A percentile compares a stretch with the other conserved stretches of the same genome.
Conservation (phyloP, 2,797 vertebrate species). For the Rhinichthys osculus region DNA sequence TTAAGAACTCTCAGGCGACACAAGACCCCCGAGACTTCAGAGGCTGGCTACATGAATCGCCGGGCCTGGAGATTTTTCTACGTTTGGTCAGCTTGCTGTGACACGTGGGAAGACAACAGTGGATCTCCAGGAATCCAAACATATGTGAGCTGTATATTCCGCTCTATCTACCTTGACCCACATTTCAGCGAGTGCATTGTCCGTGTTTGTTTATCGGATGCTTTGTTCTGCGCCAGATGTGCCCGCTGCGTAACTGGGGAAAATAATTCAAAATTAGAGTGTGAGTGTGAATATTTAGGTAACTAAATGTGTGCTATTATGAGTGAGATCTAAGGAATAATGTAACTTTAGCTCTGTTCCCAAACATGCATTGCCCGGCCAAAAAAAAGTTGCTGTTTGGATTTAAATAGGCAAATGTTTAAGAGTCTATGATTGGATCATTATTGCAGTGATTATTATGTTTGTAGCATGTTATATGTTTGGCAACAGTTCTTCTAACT, state of each 20-base stretch:
- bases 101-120: constrained; percentile 62
- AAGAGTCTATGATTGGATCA: too few relatives aligned
- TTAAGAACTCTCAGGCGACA: constrained; percentile 68
- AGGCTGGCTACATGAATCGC: constrained; percentile 73
- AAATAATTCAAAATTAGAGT: constrained; percentile 42
- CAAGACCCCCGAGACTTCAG: constrained; percentile 68
- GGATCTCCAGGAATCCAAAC: constrained; percentile 64
- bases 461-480: too few relatives aligned
- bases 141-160: constrained; percentile 40
- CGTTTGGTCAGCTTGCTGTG: constrained; percentile 58
- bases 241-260: constrained; percentile 44
- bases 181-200: constrained; percentile 52
- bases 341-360: background rate
- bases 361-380: background rate
- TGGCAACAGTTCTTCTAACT: too few relatives aligned
- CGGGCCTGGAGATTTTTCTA: constrained; percentile 67
- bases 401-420: too few relatives aligned
- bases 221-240: constrained; percentile 60
- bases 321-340: background rate
- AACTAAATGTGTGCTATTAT: constrained; percentile 15
- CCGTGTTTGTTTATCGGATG: constrained; percentile 49
- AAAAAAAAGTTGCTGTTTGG: too few relatives aligned
- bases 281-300: constrained; percentile 32
- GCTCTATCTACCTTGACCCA: constrained; percentile 59
- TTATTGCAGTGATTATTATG: too few relatives aligned